Base-by-base conservation (phyloP, 1,140 invertebrate genomes). In the Apis laboriosa region DNA sequence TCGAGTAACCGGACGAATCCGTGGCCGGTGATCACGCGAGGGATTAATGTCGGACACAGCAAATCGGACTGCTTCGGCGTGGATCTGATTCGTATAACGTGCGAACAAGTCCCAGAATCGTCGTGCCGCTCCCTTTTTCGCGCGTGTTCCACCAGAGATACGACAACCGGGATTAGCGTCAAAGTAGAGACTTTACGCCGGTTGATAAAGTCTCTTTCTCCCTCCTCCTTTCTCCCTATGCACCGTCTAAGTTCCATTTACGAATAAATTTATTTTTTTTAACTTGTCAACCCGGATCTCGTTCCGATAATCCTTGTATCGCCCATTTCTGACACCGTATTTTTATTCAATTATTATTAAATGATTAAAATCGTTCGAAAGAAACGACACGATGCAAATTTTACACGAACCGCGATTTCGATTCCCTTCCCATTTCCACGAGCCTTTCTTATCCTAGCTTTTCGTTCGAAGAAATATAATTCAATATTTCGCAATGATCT, bases 121-220 rank as follows among this genome's bases (percentile, higher is more conserved):
- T 81, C 72, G 56, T 13, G 80, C 49, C 73, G 56, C 72, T 83
- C 64, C 77, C 73, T 87, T 88, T 85, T 76, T 79, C 71, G 78
- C 83, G 71, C 53, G 70, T 67, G 84, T 79, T 76, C 49, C 56
- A 55, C 53, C 56, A 43, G 76, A 49, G 60, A 70, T 55, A 88
- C 79, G 84, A 88, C 80, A 75, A 75, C 56, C 73, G 75, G 87
- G 87, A 88, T 88, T 88, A 88, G n/a, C 84, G 81, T 88, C 87
- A 88, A 80, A 86, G 71, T 77, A 78, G 67, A 75, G 84, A 83
- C 84, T 88, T 88, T 76, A 74, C 70, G 58, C 86, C 72, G 60
- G n/a, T 28, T 78, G 74, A 80, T 88, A 83, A 88, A 84, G 19
- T 17, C 34, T 5, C 12, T 51, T 34, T 43, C 28, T 71, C 74